phyloP scores from a whole-genome alignment of 2,113 vertebrate genomes.

The Prietella phreatophila region DNA sequence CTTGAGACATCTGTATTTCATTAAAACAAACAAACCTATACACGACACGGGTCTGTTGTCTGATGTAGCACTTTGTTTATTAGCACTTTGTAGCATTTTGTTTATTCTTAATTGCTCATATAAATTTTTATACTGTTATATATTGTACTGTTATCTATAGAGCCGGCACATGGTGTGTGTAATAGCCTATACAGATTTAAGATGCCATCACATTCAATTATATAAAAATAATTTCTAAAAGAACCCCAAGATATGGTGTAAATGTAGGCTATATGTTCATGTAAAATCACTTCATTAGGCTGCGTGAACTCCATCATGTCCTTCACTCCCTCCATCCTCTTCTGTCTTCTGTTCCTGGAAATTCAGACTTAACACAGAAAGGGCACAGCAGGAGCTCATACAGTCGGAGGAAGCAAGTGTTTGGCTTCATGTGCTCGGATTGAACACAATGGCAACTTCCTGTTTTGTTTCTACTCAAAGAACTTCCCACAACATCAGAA shows the following conservation, averaged over 20 bases:
- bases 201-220: background rate
- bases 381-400: slow-evolving; percentile 1
- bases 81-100: too few relatives aligned
- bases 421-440: slow-evolving; percentile 15
- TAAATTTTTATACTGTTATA: background rate
- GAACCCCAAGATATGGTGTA: background rate
- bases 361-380: background rate
- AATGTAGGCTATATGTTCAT: background rate
- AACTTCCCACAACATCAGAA: slow-evolving; percentile 6
- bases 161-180: background rate
- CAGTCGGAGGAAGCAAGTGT: slow-evolving; percentile 35
- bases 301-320: background rate
- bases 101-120: background rate
- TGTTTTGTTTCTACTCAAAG: slow-evolving; percentile 14
- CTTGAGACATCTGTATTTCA: background rate
- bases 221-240: background rate
- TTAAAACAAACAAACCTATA: background rate
- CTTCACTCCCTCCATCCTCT: background rate
- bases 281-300: background rate
- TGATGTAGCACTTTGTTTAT: too few relatives aligned
- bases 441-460: slow-evolving; percentile 49
- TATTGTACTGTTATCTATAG: too few relatives aligned
- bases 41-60: too few relatives aligned
- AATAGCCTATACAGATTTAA: background rate
- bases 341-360: slow-evolving; percentile 30